Base-by-base conservation (phyloP, 2,888 invertebrate species). In the Acrobasis suavella region DNA sequence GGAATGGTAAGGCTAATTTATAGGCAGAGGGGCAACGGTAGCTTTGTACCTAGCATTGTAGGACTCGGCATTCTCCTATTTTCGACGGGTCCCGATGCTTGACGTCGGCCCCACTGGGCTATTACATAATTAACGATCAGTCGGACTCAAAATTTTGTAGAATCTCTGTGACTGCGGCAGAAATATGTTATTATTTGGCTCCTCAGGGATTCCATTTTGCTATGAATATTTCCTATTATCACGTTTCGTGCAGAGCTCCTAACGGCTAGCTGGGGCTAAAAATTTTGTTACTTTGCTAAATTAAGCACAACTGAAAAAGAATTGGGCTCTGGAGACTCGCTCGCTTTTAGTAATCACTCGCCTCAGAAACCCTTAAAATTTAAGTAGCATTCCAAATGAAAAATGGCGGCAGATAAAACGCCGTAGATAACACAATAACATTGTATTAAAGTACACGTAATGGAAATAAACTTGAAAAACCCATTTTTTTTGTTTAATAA, bases 141-240 rank as follows among this genome's bases (percentile, higher is more conserved):
- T 16, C 56, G 32, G 38, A 49, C 55, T 16, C 49, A 50, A 55
- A 62, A 55, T 38, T 32, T 62, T 62, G 49, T 37, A 38, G 50
- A 55, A 51, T 50, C 16, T 62, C 37, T 9, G 46, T 39, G 52
- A 52, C 16, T 42, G 42, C 46, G 32, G 52, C 55, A 50, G 52
- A 62, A 55, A 62, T 16, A 50, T 50, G 49, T 37, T 55, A 55
- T 50, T 61, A 54, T 49, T 49, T 9, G 15, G 32, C 55, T 62
- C 62, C 55, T 17, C 32, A 10, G 62, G 62, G 55, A 50, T 16
- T 15, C 16, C 14, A 55, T 55, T 61, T 46, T n/a, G 51, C 39
- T 52, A 46, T 55, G 37, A 55, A 62, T 49, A 62, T 55, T 62
- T 54, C 54, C 52, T 39, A 54, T 61, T 61, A 61, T 52, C 61